Percentiles rank a stretch among this genome's conserved stretches.
phyloP scores from a whole-genome alignment of 2,888 invertebrate genomes.

The Himalopsyche tibetana region DNA sequence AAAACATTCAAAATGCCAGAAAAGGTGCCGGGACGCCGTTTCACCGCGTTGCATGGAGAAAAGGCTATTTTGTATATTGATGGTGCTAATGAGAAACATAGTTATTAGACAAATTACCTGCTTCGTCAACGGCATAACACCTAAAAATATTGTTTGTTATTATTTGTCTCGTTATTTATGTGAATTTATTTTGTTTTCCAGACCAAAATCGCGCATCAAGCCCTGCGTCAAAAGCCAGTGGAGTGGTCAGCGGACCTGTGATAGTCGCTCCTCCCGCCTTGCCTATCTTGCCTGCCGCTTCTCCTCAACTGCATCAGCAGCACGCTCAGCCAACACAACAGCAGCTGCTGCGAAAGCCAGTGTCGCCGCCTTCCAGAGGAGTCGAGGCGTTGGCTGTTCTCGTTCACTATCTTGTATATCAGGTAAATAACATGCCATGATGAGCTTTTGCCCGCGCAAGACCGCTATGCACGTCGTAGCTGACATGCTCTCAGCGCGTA shows the following conservation, averaged over 20 bases:
- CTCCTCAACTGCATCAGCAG: conserved; percentile 67
- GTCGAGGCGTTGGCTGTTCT: conserved; percentile 90
- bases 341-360: conserved; percentile 69
- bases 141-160: too few species aligned
- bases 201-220: conserved; percentile 71
- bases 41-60: too few species aligned
- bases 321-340: conserved; percentile 43
- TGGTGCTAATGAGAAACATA: too few species aligned
- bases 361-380: conserved; percentile 78
- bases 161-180: too few species aligned
- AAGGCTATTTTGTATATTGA: too few species aligned
- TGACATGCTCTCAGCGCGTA: too few species aligned
- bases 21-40: too few species aligned
- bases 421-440: conserved; percentile 76
- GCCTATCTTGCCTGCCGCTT: conserved; percentile 74
- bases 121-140: too few species aligned
- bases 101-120: too few species aligned
- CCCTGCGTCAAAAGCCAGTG: conserved; percentile 68
- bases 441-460: too few species aligned
- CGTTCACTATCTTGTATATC: conserved; percentile 89
- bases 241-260: conserved; percentile 18
- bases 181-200: conserved; percentile 68
- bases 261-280: conserved; percentile 69
- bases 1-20: too few species aligned
- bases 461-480: too few species aligned